Evolutionary conservation across 2,888 invertebrate genomes (phyloP).

Genomic region (Lycophotia porphyrea): DNA sequence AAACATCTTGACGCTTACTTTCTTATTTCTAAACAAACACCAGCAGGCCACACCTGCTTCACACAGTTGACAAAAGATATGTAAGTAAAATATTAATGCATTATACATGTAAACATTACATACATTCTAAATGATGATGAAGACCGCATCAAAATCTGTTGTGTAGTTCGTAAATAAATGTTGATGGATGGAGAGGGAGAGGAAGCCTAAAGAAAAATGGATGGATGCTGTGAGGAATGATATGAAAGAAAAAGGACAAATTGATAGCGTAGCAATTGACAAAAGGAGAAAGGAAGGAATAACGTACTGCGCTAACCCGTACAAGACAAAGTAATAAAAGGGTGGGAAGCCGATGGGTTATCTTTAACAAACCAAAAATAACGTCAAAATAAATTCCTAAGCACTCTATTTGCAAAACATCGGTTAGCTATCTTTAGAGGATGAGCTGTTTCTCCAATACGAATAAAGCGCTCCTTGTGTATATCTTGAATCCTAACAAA

Average conservation of each 20-base stretch:
- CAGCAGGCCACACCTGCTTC: neutral
- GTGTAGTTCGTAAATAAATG: neutral
- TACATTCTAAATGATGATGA: neutral
- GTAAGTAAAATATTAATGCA: neutral
- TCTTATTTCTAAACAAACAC: neutral
- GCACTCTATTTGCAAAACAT: conserved; percentile 2
- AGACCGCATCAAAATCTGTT: neutral
- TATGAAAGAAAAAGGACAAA: neutral
- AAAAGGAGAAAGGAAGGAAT: neutral
- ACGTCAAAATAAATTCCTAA: neutral
- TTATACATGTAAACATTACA: neutral
- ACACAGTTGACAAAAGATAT: neutral
- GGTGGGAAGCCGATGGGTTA: neutral
- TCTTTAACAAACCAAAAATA: neutral
- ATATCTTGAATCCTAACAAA: conserved; percentile 2
- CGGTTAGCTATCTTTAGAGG: neutral
- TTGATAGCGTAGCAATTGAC: neutral
- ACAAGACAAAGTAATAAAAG: neutral
- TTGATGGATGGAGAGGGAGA: neutral
- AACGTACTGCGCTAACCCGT: neutral
- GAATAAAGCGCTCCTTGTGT: neutral
- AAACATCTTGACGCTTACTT: neutral
- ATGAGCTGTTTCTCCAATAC: neutral
- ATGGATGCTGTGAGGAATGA: neutral
- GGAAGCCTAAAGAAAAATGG: neutral